Evolutionary conservation across 1,140 invertebrate species (phyloP).

Genomic region (Stenopsyche tienmushanensis): DNA sequence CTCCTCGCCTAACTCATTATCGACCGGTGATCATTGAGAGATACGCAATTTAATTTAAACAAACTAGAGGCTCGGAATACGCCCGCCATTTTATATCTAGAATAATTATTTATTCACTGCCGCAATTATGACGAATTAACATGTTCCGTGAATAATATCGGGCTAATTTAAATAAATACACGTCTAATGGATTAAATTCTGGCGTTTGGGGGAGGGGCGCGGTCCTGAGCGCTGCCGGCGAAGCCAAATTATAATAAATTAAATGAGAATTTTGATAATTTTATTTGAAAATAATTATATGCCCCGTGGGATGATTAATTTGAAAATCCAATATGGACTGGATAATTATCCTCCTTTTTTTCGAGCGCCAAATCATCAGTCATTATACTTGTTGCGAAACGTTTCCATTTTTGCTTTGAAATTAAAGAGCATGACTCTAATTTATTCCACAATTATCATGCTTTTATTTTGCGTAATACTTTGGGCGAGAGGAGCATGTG

Average conservation of each 20-base stretch:
- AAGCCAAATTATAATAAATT: no score
- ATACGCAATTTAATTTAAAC: neutral
- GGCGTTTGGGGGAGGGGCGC: no score
- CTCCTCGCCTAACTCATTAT: no score
- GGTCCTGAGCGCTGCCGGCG: no score
- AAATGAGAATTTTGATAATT: neutral
- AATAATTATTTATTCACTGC: neutral
- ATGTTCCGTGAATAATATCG: neutral
- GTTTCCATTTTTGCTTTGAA: neutral
- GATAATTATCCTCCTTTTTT: no score
- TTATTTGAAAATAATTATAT: neutral
- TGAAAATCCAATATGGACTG: no score
- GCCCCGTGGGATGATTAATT: neutral
- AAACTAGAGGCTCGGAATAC: neutral
- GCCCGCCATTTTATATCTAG: neutral
- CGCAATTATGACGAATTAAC: neutral
- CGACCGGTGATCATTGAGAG: no score
- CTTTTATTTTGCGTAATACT: no score
- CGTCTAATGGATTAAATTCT: no score
- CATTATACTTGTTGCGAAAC: neutral
- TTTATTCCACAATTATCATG: no score
- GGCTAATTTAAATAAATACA: neutral
- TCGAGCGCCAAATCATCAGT: neutral
- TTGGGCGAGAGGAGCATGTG: no score
- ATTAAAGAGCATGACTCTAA: no score